Conservation (phyloP, 1,140 invertebrate species). For the Conus ventricosus region DNA sequence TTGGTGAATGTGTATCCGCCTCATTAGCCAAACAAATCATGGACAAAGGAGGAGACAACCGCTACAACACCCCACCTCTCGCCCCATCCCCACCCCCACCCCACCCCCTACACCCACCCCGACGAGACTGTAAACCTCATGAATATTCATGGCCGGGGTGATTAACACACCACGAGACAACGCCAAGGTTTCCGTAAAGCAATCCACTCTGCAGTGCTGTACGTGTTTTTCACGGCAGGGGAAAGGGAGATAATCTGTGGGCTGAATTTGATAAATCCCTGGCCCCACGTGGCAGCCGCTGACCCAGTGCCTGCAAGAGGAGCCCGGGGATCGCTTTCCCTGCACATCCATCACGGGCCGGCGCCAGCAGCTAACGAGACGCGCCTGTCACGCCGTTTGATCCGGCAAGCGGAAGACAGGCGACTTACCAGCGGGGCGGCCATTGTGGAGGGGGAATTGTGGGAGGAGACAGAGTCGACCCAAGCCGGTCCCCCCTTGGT, state of each 20-base stretch:
- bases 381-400: background rate
- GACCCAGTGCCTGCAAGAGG: constrained; percentile 9
- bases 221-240: background rate
- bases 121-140: background rate
- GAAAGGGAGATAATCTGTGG: background rate
- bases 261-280: background rate
- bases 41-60: too few relatives aligned
- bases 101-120: too few relatives aligned
- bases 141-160: background rate
- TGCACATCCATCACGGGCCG: constrained; percentile 17
- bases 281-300: background rate
- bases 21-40: too few relatives aligned
- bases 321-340: background rate
- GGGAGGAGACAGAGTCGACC: constrained; percentile 15
- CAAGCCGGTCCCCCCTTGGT: background rate
- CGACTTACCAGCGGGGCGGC: constrained; percentile 29
- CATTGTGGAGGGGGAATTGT: constrained; percentile 28
- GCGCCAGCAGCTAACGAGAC: constrained; percentile 8
- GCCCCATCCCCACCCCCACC: too few relatives aligned
- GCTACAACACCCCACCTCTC: too few relatives aligned
- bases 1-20: too few relatives aligned
- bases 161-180: constrained; percentile 13
- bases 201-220: background rate
- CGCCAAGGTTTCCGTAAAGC: too few relatives aligned
- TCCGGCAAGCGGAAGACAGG: constrained; percentile 1